Percentiles rank a stretch among this genome's conserved stretches.
Conservation (phyloP, 2,113 vertebrate species). For the Cepphus grylle region DNA sequence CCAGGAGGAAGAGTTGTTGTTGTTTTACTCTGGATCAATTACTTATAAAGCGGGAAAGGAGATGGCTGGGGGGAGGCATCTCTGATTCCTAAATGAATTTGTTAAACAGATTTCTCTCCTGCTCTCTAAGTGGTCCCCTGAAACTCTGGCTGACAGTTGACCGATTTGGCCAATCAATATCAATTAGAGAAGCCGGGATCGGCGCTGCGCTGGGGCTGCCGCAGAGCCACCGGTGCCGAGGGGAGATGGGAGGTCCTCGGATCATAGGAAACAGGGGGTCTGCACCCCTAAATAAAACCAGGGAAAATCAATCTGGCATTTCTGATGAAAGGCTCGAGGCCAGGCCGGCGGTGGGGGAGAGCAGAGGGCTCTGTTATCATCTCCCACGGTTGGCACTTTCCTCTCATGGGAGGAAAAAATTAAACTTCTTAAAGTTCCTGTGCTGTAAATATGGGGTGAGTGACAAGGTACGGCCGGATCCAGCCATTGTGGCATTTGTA, state of each 20-base stretch:
- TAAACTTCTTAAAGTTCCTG: neutral
- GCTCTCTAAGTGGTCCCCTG: conserved; percentile 84
- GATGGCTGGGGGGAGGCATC: neutral
- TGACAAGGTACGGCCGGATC: rapidly evolving
- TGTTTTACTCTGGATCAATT: conserved; percentile 77
- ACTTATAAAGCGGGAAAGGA: conserved; percentile 75
- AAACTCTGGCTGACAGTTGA: conserved; percentile 90
- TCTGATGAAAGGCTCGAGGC: neutral
- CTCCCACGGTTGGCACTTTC: neutral
- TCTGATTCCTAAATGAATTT: conserved; percentile 86
- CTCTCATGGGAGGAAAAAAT: neutral
- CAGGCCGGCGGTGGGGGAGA: neutral
- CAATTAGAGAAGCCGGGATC: conserved; percentile 70
- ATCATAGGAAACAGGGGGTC: rapidly evolving
- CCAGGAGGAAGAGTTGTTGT: neutral
- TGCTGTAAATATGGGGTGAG: neutral
- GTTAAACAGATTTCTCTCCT: conserved; percentile 84
- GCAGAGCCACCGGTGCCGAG: neutral
- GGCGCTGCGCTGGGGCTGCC: neutral
- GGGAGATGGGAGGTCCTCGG: neutral
- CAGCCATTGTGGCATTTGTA: rapidly evolving
- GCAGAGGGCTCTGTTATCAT: neutral
- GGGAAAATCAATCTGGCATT: neutral
- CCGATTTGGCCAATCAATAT: conserved; percentile 86
- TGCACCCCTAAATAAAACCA: neutral